Conservation (phyloP, 53 echinoderm and acorn worm genomes). For the Antedon mediterranea region DNA sequence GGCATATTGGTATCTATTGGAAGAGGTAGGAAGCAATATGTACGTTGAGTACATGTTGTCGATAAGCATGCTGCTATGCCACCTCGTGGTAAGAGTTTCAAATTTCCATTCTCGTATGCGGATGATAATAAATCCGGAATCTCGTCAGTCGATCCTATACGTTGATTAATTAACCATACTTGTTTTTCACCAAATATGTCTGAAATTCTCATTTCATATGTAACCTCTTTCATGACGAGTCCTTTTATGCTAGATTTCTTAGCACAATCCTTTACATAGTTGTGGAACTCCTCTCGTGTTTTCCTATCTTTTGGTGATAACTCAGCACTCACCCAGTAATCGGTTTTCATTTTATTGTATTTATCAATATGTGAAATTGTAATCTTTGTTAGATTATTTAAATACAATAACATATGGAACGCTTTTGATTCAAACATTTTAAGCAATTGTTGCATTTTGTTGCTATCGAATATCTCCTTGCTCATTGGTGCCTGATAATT, state of each 20-base stretch:
- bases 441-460: constrained; percentile 8
- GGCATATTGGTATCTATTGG: constrained; percentile 42
- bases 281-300: constrained; percentile 3
- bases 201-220: background rate
- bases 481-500: constrained; percentile 23
- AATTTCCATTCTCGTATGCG: background rate
- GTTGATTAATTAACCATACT: constrained; percentile 56
- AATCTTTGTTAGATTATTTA: constrained; percentile 55
- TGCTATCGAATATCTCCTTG: background rate
- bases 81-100: constrained; percentile 49
- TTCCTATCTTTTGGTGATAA: constrained; percentile 14
- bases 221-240: background rate
- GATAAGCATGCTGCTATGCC: constrained; percentile 55
- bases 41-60: constrained; percentile 3
- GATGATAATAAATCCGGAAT: background rate
- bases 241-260: background rate
- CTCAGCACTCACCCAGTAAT: constrained; percentile 21
- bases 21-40: constrained; percentile 29
- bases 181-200: constrained; percentile 8
- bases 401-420: constrained; percentile 46
- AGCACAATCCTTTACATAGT: constrained; percentile 8
- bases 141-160: constrained; percentile 24
- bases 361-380: constrained; percentile 34
- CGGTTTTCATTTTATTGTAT: constrained; percentile 1
- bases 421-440: constrained; percentile 31